Evolutionary conservation across 2,888 invertebrate genomes (phyloP).

Genomic region (Cacoxenus indagator): DNA sequence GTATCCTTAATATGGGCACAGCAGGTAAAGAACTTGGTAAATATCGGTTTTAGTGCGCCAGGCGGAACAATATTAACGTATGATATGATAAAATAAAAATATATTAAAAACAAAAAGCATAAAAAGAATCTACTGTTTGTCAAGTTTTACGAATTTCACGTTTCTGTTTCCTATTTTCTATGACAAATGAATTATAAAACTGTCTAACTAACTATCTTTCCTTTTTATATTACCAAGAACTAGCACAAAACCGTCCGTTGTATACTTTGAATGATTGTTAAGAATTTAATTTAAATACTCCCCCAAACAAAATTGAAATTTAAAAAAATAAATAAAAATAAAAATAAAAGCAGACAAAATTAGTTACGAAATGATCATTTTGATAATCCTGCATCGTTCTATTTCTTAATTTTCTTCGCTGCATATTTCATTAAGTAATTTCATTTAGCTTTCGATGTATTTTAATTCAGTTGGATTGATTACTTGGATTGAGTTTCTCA

Average conservation of each 20-base stretch:
- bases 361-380: too few relatives aligned
- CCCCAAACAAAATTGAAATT: constrained; percentile 23
- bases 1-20: constrained; percentile 99
- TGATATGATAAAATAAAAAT: constrained; percentile 23
- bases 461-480: background rate
- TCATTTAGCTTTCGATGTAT: background rate
- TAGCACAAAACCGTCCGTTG: constrained; percentile 7
- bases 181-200: background rate
- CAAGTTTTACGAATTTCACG: background rate
- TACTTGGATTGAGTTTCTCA: too few relatives aligned
- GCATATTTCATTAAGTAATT: background rate
- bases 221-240: background rate
- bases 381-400: too few relatives aligned
- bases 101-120: background rate
- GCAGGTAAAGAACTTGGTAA: constrained; percentile 98
- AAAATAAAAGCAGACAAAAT: background rate
- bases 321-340: constrained; percentile 19
- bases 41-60: constrained; percentile 79
- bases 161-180: background rate
- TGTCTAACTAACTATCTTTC: constrained; percentile 9
- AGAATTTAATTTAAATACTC: constrained; percentile 7
- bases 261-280: background rate
- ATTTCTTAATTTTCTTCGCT: background rate
- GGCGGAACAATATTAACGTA: constrained; percentile 68
- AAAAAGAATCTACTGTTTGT: background rate